phyloP scores from a whole-genome alignment of 2,113 vertebrate species.

The Saccopteryx bilineata region DNA sequence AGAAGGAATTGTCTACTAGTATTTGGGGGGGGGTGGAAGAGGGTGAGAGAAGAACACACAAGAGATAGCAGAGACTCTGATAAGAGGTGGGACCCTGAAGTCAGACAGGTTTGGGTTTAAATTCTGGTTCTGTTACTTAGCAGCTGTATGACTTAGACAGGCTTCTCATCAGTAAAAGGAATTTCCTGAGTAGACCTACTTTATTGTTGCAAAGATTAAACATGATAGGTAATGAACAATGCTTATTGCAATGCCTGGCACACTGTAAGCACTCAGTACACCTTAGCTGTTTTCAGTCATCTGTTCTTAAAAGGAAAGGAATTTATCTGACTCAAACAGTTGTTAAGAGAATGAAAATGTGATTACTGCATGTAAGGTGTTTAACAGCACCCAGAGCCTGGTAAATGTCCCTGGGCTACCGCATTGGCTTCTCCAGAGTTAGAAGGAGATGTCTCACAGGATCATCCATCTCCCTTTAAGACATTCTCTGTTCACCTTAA shows the following conservation, averaged over 20 bases:
- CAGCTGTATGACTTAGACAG: neutral
- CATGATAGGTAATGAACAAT: neutral
- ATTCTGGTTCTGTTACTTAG: neutral
- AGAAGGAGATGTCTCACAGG: neutral
- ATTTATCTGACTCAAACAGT: neutral
- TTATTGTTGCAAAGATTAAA: neutral
- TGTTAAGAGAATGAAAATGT: neutral
- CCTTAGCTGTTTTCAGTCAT: neutral
- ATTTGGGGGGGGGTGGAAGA: too few species aligned
- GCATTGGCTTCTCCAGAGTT: neutral
- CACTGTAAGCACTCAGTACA: neutral
- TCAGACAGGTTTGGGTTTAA: neutral
- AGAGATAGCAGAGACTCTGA: neutral
- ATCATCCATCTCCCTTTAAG: neutral
- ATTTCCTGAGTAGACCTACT: slow-evolving; percentile 10
- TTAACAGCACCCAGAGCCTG: neutral
- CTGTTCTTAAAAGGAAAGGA: neutral
- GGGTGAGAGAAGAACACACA: neutral
- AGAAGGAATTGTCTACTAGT: neutral
- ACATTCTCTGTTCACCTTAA: neutral
- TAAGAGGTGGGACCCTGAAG: neutral
- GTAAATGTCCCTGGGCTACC: neutral
- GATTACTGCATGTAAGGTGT: neutral
- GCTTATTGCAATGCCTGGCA: neutral
- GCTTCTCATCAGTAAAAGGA: neutral